Percentiles rank a stretch among this genome's conserved stretches.
Evolutionary conservation across 1,140 invertebrate genomes (phyloP).

Genomic region (Bicyclus anynana): DNA sequence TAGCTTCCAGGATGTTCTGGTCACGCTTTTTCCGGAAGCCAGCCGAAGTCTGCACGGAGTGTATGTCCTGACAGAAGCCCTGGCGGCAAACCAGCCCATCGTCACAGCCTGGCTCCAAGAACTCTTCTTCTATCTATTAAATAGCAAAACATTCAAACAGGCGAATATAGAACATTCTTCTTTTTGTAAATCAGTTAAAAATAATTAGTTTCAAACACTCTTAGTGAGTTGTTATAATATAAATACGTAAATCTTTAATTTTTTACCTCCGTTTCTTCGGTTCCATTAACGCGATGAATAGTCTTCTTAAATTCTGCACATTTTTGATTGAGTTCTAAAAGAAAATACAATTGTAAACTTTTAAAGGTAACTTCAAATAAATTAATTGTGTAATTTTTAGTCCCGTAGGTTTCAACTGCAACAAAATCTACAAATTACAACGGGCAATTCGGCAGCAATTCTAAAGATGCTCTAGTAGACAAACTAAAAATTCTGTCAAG

Average conservation of each 20-base stretch:
- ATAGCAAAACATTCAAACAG: background rate
- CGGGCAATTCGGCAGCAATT: too few species aligned
- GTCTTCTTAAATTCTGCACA: conserved; percentile 64
- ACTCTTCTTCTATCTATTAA: conserved; percentile 51
- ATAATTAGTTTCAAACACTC: too few species aligned
- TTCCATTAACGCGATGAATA: conserved; percentile 41
- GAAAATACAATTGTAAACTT: too few species aligned
- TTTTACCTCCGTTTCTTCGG: conserved; percentile 53
- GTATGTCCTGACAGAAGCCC: conserved; percentile 62
- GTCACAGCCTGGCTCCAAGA: conserved; percentile 65
- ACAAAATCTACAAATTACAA: too few species aligned
- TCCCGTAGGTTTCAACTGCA: too few species aligned
- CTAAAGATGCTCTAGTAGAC: too few species aligned
- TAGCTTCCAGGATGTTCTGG: conserved; percentile 22
- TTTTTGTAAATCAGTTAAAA: too few species aligned
- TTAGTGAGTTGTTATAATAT: background rate
- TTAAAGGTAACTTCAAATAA: too few species aligned
- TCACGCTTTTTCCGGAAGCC: conserved; percentile 36
- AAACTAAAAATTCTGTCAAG: too few species aligned
- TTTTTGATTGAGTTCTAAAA: conserved; percentile 61
- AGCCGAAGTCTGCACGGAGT: conserved; percentile 31
- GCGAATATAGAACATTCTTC: too few species aligned
- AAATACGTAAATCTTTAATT: background rate
- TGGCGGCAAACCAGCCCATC: conserved; percentile 63
- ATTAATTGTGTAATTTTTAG: too few species aligned